Conservation (phyloP, 2,797 vertebrate genomes). For the Moxostoma hubbsi region DNA sequence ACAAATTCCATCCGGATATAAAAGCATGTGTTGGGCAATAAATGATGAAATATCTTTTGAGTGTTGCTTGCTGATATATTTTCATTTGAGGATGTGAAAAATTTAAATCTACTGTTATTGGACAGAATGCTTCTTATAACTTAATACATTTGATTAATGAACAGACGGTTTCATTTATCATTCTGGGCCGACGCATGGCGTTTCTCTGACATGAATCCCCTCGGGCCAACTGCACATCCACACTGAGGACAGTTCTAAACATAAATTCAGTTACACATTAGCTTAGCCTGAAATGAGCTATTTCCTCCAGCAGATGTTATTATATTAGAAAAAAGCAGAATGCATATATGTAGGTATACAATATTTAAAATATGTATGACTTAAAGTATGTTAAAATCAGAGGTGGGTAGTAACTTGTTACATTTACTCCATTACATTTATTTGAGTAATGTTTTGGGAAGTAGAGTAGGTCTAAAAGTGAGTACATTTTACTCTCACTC, state of each 20-base stretch:
- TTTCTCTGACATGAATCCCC: conserved; percentile 54
- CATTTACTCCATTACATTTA: too few relatives aligned
- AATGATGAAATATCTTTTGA: conserved; percentile 16
- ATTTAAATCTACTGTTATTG: conserved; percentile 47
- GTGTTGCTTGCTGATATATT: conserved; percentile 29
- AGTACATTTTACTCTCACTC: too few relatives aligned
- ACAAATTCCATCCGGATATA: not conserved
- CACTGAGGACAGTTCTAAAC: conserved; percentile 43
- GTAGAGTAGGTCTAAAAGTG: too few relatives aligned
- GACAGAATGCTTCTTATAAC: conserved; percentile 53
- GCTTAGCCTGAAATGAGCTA: conserved; percentile 44
- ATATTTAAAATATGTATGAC: not conserved
- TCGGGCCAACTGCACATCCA: conserved; percentile 49
- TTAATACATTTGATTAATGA: conserved; percentile 51
- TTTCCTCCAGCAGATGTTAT: conserved; percentile 45
- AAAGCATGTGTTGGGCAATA: conserved; percentile 15
- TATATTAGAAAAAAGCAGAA: conserved; percentile 34
- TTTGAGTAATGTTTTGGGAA: too few relatives aligned
- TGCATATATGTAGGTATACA: not conserved
- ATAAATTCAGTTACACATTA: conserved; percentile 53
- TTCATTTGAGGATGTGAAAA: conserved; percentile 39
- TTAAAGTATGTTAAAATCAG: not conserved
- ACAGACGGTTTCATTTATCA: conserved; percentile 56
- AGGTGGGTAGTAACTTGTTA: too few relatives aligned
- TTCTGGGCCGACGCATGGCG: conserved; percentile 38